phyloP scores from a whole-genome alignment of 2,113 vertebrate genomes.

The Oceanodroma tethys region DNA sequence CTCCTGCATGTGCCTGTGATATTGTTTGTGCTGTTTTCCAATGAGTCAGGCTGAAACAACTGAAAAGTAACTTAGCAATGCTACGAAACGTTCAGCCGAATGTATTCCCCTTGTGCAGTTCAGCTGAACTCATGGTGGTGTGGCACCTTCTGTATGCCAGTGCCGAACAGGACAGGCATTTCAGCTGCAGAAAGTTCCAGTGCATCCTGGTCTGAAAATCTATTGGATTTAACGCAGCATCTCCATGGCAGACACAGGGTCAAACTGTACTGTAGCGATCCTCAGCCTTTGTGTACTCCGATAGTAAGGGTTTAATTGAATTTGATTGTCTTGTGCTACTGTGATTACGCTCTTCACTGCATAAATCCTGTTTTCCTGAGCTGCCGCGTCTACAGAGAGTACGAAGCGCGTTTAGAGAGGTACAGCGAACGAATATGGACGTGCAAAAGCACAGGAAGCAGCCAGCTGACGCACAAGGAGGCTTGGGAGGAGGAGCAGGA shows the following conservation, averaged over 20 bases:
- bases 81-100: fast-evolving
- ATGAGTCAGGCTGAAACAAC: background rate
- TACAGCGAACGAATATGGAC: constrained; percentile 95
- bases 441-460: constrained; percentile 96
- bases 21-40: background rate
- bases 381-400: constrained; percentile 80
- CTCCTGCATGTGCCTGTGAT: background rate
- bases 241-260: background rate
- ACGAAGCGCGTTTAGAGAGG: constrained; percentile 86
- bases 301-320: background rate
- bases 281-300: background rate
- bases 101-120: background rate
- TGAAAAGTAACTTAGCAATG: background rate
- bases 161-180: background rate
- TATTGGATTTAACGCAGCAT: fast-evolving
- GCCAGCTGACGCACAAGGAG: constrained; percentile 94
- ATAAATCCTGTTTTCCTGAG: constrained; percentile 81
- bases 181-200: background rate
- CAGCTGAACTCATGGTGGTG: background rate
- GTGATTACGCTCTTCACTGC: background rate
- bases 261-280: background rate
- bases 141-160: background rate
- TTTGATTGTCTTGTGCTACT: background rate
- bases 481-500: constrained; percentile 99
- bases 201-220: background rate